These are phyloP conservation scores for Benthochromis sp. DNA, from an alignment of 2,113 vertebrate genomes.

Conservation along the genomic window DNA sequence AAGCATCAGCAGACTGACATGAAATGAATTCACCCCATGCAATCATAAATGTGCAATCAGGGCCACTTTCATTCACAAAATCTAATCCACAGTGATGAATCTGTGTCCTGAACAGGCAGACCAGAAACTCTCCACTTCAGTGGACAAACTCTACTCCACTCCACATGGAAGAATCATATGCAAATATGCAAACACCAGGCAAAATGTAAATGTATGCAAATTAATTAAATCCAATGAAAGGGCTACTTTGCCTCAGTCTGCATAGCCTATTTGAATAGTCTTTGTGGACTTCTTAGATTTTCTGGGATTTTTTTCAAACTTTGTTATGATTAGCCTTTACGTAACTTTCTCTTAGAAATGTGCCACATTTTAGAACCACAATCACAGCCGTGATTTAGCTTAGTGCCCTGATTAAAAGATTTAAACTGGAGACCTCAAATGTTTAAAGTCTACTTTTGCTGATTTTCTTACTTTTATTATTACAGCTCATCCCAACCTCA, in stretches of 20 bases:
- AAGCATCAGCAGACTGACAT: constrained; percentile 1
- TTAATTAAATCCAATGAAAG: constrained; percentile 1
- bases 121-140: background rate
- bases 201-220: constrained; percentile 46
- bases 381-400: background rate
- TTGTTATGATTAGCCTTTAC: background rate
- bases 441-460: background rate
- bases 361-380: background rate
- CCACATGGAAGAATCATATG: background rate
- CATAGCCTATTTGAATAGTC: background rate
- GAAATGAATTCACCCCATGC: background rate
- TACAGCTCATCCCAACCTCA: background rate
- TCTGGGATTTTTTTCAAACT: background rate
- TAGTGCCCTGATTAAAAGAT: background rate
- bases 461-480: background rate
- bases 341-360: background rate
- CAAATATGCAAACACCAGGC: constrained; percentile 14
- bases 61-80: background rate
- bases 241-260: background rate
- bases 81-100: background rate
- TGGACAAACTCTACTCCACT: background rate
- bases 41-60: background rate
- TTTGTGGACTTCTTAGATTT: background rate
- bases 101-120: background rate
- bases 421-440: background rate